Evolutionary conservation across 2,888 invertebrate species (phyloP).

Genomic region (Epirrhoe tristata): DNA sequence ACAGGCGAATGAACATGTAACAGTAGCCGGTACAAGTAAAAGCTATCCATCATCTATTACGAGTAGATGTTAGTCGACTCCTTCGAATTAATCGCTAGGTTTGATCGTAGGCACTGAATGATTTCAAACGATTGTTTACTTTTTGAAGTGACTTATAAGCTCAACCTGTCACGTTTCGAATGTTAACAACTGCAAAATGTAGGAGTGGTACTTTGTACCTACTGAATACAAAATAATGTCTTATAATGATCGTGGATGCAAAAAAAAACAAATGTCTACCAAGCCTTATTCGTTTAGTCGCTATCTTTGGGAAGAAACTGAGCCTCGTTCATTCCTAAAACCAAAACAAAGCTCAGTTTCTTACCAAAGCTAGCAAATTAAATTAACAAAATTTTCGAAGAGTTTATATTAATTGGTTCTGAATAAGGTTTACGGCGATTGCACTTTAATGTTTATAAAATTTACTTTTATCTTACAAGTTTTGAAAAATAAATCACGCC

Average conservation of each 20-base stretch:
- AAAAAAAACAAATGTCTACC: too few relatives aligned
- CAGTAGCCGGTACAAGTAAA: slow-evolving; percentile 52
- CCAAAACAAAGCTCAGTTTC: too few relatives aligned
- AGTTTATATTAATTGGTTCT: neutral
- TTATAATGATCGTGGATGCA: too few relatives aligned
- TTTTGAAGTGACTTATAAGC: too few relatives aligned
- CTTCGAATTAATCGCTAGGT: slow-evolving; percentile 14
- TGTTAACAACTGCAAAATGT: too few relatives aligned
- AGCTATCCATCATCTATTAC: slow-evolving; percentile 46
- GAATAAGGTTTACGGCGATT: slow-evolving; percentile 11
- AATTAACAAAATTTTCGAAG: neutral
- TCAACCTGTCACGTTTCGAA: too few relatives aligned
- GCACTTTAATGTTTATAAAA: slow-evolving; percentile 20
- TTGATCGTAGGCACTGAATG: neutral
- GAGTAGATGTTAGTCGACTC: slow-evolving; percentile 34
- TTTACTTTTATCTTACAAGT: slow-evolving; percentile 25
- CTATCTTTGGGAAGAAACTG: too few relatives aligned
- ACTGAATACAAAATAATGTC: too few relatives aligned
- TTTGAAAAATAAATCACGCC: slow-evolving; percentile 30
- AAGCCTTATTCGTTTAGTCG: too few relatives aligned
- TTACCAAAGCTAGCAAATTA: too few relatives aligned
- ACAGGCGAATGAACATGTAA: slow-evolving; percentile 59
- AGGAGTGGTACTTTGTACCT: too few relatives aligned
- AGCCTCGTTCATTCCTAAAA: too few relatives aligned
- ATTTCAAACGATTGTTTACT: neutral